A percentile compares a stretch with the other conserved stretches of the same genome.
These are phyloP conservation scores for Frankliniella fusca DNA, from an alignment of 2,888 invertebrate genomes.

Conservation along the genomic window DNA sequence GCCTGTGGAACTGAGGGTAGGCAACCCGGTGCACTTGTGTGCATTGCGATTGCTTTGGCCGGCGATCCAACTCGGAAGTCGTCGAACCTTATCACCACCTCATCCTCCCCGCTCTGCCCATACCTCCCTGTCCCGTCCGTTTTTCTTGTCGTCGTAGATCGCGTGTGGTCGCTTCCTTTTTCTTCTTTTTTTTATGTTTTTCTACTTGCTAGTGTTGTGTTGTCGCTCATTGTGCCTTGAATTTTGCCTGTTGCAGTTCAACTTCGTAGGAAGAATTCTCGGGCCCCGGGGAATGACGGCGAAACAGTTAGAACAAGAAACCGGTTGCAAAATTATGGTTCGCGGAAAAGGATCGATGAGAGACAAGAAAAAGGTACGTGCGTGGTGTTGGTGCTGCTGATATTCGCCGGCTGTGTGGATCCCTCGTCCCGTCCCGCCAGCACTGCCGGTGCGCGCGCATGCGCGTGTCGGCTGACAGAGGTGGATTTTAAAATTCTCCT, in stretches of 20 bases:
- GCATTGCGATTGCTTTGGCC: no score
- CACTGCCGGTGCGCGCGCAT: no score
- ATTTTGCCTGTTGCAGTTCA: conserved; percentile 77
- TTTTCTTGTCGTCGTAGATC: background rate
- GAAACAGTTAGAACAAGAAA: conserved; percentile 99
- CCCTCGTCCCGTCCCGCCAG: no score
- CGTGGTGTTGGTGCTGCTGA: conserved; percentile 25
- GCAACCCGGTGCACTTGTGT: no score
- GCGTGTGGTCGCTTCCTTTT: conserved; percentile 27
- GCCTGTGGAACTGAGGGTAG: no score
- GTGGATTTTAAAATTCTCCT: background rate
- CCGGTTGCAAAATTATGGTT: conserved; percentile 99
- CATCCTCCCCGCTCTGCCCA: background rate
- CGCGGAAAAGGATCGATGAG: conserved; percentile 99
- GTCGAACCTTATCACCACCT: background rate
- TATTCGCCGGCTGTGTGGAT: no score
- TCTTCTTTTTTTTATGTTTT: conserved; percentile 49
- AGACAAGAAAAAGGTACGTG: conserved; percentile 97
- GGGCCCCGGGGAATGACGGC: conserved; percentile 99
- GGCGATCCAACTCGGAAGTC: no score
- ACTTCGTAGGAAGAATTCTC: conserved; percentile 99
- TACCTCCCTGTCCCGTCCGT: background rate
- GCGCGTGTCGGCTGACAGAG: background rate
- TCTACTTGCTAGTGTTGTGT: no score
- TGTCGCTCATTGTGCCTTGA: conserved; percentile 33